Evolutionary conservation across 2,888 invertebrate species (phyloP).

Genomic region (Clepsis dumicolana): DNA sequence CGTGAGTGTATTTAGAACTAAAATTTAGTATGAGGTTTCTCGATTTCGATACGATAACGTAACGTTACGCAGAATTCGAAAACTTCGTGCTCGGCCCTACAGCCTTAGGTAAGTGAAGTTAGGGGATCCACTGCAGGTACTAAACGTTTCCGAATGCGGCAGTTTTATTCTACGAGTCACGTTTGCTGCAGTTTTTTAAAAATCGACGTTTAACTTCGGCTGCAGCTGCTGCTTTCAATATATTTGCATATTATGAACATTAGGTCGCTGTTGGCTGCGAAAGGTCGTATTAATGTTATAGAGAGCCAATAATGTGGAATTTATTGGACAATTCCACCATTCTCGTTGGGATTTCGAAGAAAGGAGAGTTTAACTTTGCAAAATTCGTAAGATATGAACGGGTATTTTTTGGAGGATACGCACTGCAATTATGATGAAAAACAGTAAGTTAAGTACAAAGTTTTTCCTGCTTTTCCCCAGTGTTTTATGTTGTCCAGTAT

Average conservation of each 20-base stretch:
- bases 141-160: not conserved
- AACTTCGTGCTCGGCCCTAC: no score
- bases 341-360: conserved; percentile 14
- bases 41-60: no score
- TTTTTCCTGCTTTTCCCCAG: no score
- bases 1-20: no score
- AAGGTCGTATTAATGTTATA: conserved; percentile 34
- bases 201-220: conserved; percentile 33
- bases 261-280: conserved; percentile 39
- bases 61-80: no score
- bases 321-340: conserved; percentile 31
- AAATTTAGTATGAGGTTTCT: no score
- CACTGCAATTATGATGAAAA: no score
- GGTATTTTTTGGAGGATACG: no score
- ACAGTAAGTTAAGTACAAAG: no score
- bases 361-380: not conserved
- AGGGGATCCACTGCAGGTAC: no score
- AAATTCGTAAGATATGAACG: not conserved
- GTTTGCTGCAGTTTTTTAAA: conserved; percentile 26
- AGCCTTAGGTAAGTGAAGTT: no score
- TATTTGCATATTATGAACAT: conserved; percentile 42
- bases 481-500: no score
- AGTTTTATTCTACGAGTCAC: conserved; percentile 32
- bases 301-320: conserved; percentile 26
- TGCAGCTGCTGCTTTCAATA: conserved; percentile 38